phyloP scores from a whole-genome alignment of 2,797 vertebrate species.

The Podarcis lilfordi region DNA sequence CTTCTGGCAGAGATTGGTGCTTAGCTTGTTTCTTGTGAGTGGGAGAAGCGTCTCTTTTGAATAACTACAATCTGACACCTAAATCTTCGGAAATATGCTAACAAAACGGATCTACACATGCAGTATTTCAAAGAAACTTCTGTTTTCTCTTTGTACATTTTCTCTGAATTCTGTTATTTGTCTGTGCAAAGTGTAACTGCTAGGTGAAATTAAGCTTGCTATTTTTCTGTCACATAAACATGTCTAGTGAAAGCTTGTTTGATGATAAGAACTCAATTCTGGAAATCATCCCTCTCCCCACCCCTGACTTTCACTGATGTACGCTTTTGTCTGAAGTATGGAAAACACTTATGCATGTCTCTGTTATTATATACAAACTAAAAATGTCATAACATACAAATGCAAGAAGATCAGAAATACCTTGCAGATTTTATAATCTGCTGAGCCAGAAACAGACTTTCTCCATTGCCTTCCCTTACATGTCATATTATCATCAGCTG shows the following conservation, averaged over 20 bases:
- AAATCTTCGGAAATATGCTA: conserved; percentile 46
- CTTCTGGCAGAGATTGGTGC: conserved; percentile 42
- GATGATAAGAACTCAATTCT: conserved; percentile 37
- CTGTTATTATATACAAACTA: conserved; percentile 60
- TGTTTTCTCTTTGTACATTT: conserved; percentile 40
- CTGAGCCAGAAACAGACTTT: conserved; percentile 66
- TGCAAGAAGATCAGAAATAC: conserved; percentile 58
- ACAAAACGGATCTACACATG: conserved; percentile 22
- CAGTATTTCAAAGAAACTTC: conserved; percentile 36
- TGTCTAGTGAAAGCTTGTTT: conserved; percentile 57
- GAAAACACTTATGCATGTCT: conserved; percentile 48
- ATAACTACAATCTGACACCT: conserved; percentile 44
- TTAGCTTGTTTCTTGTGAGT: conserved; percentile 49
- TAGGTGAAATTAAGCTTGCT: conserved; percentile 55
- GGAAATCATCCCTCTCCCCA: conserved; percentile 48
- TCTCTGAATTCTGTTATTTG: conserved; percentile 50
- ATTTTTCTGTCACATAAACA: conserved; percentile 49
- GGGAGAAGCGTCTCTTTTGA: conserved; percentile 41
- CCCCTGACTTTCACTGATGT: conserved; percentile 61
- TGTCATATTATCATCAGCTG: conserved; percentile 86
- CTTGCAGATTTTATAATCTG: conserved; percentile 68
- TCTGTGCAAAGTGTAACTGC: conserved; percentile 29
- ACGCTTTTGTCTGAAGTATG: conserved; percentile 50
- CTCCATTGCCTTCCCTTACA: conserved; percentile 71
- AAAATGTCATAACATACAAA: conserved; percentile 59